Base-by-base conservation (phyloP, 53 echinoderm and acorn worm species). In the Holothuria leucospilota region DNA sequence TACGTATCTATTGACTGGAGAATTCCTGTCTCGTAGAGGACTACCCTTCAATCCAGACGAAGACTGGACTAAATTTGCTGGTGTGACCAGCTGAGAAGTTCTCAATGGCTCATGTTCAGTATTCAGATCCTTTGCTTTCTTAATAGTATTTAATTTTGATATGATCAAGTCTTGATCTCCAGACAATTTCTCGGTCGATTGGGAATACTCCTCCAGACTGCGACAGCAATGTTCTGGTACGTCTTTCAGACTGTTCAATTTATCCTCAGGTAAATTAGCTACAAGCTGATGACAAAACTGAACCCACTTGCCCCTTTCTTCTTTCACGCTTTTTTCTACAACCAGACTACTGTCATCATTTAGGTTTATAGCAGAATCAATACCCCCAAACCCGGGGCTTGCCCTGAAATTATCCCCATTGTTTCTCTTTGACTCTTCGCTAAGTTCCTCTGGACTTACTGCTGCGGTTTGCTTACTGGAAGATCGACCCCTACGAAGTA, bases 331-430 rank as follows among this genome's bases (percentile, higher is more conserved):
- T 21, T 34, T 80, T 59, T 80, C 80, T 8, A 80, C 34, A 25
- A 61, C 25, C 6, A 80, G 56, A 34, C 80, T 80, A 49, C 24
- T 53, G n/a, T 46, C 46, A 30, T 80, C 80, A 13, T 80, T 80
- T 4, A 80, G 34, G 30, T 80, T 80, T 25, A 80, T 80, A 4
- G 80, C 80, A 6, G 80, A 80, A 59, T 78, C 78, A 16, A 78
- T 28, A 26, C n/a, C 46, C 46, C 46, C 78, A 78, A 29, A 53
- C 21, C 60, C 29, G 6, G 80, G 80, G 39, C 80, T 80, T 29
- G 34, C 62, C 39, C 51, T 75, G 21, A 75, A 25, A 26, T 61
- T 56, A 16, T 56, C 59, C 25, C 80, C 59, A 38, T 59, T 59
- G 56, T 80, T 59, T 28, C 29, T 34, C 27, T 28, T 27, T 27